Base-by-base conservation (phyloP, 2,888 invertebrate species). In the Therioaphis trifolii region DNA sequence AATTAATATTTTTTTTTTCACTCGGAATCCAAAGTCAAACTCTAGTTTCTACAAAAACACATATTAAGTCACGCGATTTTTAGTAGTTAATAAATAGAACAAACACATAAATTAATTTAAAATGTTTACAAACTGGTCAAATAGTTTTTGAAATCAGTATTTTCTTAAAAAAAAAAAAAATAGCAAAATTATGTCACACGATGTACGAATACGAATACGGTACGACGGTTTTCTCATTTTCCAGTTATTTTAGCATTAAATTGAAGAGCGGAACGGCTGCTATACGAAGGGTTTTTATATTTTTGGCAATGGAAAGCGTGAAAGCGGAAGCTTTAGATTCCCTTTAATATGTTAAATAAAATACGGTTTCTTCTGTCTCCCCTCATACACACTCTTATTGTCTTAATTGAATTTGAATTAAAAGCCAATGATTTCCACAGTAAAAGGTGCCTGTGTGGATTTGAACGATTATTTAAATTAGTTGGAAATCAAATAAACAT, bases 191-290 rank as follows among this genome's bases (percentile, higher is more conserved):
- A 55, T 69, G 55, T 69, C 43, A 43, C n/a, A 43, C 27, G 55
- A 63, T 18, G 35, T 35, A 35, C 7, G 7, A 58, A 61, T 21
- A 49, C 18, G 3, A 58, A 72, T 29, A 80, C 71, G 71, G 80
- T 80, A 72, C 61, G 61, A 61, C 61, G 80, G 71, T 80, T 72
- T 80, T 80, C 80, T 80, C 43, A 46, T 80, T 80, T 80, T 80
- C 71, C 80, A 71, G 80, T 46, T 52, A 46, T 80, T 80, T 72
- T 61, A 80, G 61, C 80, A 71, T 72, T 61, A 61, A 71, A 72
- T 58, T 58, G 46, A 43, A 69, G 21, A 52, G 29, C 35, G 71
- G 24, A 18, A 35, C 14, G 52, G 78, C n/a, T n/a, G n/a, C n/a
- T 24, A 40, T 0, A 40, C 15, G 52, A 27, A 58, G 43, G 29